phyloP scores from a whole-genome alignment of 1,140 invertebrate genomes.

The Drosophila eugracilis region DNA sequence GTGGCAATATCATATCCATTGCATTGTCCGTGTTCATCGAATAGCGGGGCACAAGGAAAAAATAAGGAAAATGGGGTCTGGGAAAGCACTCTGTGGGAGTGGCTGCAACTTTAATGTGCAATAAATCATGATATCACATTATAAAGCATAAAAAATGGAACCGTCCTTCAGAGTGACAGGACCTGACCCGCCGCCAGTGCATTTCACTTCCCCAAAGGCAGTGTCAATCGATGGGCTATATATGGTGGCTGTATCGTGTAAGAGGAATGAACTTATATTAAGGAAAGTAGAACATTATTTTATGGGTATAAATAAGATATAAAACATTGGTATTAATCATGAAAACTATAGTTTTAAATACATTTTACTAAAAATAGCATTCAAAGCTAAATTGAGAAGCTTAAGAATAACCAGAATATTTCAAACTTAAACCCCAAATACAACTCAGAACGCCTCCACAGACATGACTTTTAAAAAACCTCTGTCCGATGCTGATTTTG shows the following conservation, averaged over 20 bases:
- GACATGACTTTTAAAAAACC: neutral
- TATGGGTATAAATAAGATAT: neutral
- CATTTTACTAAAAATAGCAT: neutral
- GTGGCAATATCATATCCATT: slow-evolving; percentile 45
- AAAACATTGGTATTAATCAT: neutral
- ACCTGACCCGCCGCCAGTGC: slow-evolving; percentile 17
- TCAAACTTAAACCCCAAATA: no score
- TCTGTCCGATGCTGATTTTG: neutral
- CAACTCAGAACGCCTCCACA: no score
- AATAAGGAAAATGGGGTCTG: neutral
- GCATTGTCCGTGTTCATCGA: slow-evolving; percentile 42
- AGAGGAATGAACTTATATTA: neutral
- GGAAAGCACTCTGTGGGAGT: slow-evolving; percentile 22
- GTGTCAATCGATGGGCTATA: slow-evolving; percentile 18
- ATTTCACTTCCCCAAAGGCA: slow-evolving; percentile 3
- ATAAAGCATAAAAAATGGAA: slow-evolving; percentile 34
- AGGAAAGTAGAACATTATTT: no score
- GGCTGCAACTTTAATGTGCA: slow-evolving; percentile 45
- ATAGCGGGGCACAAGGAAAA: slow-evolving; percentile 3
- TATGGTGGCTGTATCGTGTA: no score
- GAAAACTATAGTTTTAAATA: no score
- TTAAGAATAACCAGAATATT: no score
- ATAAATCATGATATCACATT: slow-evolving; percentile 65
- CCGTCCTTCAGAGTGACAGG: slow-evolving; percentile 19
- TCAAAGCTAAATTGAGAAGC: no score